Base-by-base conservation (phyloP, 2,888 invertebrate species). In the Agonopterix arenella region DNA sequence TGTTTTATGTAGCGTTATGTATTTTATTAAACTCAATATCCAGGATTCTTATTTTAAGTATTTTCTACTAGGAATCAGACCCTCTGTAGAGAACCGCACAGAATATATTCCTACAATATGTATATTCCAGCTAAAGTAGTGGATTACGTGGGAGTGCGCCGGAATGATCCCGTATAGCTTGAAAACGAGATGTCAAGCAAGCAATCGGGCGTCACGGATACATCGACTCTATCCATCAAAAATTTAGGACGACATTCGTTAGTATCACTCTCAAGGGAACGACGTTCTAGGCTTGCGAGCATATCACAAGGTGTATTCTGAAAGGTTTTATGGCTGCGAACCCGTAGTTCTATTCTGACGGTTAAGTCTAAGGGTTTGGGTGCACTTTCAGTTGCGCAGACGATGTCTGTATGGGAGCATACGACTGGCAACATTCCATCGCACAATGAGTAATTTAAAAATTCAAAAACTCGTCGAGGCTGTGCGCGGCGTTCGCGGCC, bases 361-460 rank as follows among this genome's bases (percentile, higher is more conserved):
- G 79, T 68, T 84, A 80, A 56, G 60, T 61, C 66, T 52, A 54
- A 63, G 77, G 59, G 58, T 74, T 83, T 80, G 66, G 78, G 83
- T 80, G 64, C 71, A 84, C 52, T 75, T 81, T 86, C 63, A 70
- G 76, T 73, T 72, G 80, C 58, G 54, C 56, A 58, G 57, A 55
- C 58, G 56, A 58, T 56, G 70, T 51, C 60, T 56, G 62, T 78
- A 73, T 60, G 71, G 62, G 63, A 58, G 61, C 66, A 68, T 73
- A 69, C 62, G 73, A 73, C 77, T 74, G 73, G 77, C 70, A 78
- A 70, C 84, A 88, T 89, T 83, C 84, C 89, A 84, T 85, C 77
- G 84, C 71, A 89, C 89, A 89, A 90, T 89, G 89, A 89, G 89
- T 86, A 89, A 89, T 89, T 90, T 89, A 89, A 90, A 89, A 90